Evolutionary conservation across 2,888 invertebrate genomes (phyloP).

Genomic region (Apotomis betuletana): DNA sequence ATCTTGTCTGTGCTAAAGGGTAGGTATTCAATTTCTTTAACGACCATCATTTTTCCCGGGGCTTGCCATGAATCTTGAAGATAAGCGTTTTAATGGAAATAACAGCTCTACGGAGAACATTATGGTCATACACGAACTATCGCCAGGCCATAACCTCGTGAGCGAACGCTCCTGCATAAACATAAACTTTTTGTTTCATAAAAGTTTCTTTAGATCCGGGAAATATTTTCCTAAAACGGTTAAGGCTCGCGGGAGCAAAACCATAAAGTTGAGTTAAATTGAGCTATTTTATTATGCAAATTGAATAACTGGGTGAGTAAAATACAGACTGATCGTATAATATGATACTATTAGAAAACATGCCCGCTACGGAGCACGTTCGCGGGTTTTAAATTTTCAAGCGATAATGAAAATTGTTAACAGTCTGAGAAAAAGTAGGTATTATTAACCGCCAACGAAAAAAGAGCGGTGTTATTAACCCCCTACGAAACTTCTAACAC

Average conservation of each 20-base stretch:
- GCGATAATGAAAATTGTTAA: neutral
- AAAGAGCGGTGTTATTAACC: too few relatives aligned
- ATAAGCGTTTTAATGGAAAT: conserved; percentile 77
- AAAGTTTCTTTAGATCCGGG: conserved; percentile 40
- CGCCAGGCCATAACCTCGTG: conserved; percentile 62
- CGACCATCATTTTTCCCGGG: conserved; percentile 72
- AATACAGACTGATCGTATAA: conserved; percentile 27
- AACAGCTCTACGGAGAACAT: conserved; percentile 65
- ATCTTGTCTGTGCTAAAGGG: too few relatives aligned
- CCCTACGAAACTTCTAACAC: too few relatives aligned
- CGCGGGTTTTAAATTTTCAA: neutral
- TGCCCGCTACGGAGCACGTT: neutral
- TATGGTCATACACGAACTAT: conserved; percentile 69
- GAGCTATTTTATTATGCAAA: conserved; percentile 41
- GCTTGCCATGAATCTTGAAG: conserved; percentile 73
- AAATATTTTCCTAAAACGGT: conserved; percentile 37
- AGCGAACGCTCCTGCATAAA: conserved; percentile 65
- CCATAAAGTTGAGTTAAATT: conserved; percentile 41
- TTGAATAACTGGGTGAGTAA: conserved; percentile 33
- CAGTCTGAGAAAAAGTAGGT: neutral
- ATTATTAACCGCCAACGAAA: too few relatives aligned
- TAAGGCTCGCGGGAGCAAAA: conserved; percentile 32
- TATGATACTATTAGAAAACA: conserved; percentile 11
- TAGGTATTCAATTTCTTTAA: conserved; percentile 76
- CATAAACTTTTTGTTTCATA: conserved; percentile 59